Evolutionary conservation across 2,888 invertebrate species (phyloP).

Genomic region (Halictus quadricinctus): DNA sequence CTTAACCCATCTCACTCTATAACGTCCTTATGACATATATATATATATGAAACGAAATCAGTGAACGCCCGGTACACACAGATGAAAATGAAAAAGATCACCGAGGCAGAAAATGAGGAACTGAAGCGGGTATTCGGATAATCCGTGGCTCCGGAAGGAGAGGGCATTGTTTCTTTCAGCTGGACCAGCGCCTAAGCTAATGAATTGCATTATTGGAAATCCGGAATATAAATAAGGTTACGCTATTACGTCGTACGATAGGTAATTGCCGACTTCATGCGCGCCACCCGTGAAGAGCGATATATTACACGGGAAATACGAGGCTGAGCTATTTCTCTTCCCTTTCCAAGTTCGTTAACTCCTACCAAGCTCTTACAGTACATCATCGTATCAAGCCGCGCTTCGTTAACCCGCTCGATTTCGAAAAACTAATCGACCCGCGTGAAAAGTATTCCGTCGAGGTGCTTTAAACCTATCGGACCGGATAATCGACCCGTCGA

Average conservation of each 20-base stretch:
- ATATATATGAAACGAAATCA: constrained; percentile 6
- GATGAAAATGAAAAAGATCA: constrained; percentile 25
- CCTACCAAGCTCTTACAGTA: constrained; percentile 11
- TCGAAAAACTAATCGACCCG: constrained; percentile 22
- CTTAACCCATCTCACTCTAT: neutral
- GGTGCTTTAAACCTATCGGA: neutral
- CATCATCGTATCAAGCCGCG: constrained; percentile 16
- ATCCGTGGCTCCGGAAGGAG: constrained; percentile 37
- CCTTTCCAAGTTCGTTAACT: constrained; percentile 47
- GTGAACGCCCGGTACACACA: neutral
- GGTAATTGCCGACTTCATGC: constrained; percentile 70
- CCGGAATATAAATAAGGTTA: constrained; percentile 75
- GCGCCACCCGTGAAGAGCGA: constrained; percentile 44
- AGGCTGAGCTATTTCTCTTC: constrained; percentile 37
- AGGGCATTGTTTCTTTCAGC: constrained; percentile 67
- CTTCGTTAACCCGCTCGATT: constrained; percentile 21
- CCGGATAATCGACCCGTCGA: neutral
- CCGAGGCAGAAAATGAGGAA: constrained; percentile 25
- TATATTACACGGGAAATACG: constrained; percentile 48
- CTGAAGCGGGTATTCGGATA: constrained; percentile 17
- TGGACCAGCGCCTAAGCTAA: constrained; percentile 67
- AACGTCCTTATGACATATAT: neutral
- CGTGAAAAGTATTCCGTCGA: neutral
- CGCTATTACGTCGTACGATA: constrained; percentile 65
- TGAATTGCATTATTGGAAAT: constrained; percentile 76